Evolutionary conservation across 2,888 invertebrate species (phyloP).

Genomic region (Agonopterix heracliana): DNA sequence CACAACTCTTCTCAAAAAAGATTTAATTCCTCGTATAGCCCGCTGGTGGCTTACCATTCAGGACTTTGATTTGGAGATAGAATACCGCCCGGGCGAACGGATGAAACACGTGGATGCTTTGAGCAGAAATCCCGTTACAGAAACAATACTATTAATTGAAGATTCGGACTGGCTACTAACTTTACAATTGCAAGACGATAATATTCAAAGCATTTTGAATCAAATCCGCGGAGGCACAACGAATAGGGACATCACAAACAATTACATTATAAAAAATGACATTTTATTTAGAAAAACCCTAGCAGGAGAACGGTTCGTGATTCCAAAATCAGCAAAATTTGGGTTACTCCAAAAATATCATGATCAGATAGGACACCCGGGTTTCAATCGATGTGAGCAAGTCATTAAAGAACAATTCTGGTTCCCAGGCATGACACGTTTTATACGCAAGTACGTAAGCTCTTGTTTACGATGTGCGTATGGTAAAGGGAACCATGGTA

Average conservation of each 20-base stretch:
- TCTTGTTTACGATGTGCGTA: conserved; percentile 5
- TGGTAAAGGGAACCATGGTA: conserved; percentile 5
- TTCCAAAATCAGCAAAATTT: too few relatives aligned
- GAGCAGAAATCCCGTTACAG: neutral
- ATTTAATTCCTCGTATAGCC: conserved; percentile 21
- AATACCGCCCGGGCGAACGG: conserved; percentile 20
- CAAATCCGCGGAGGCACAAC: neutral
- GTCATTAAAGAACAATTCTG: conserved; percentile 33
- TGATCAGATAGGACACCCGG: too few relatives aligned
- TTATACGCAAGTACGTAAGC: conserved; percentile 35
- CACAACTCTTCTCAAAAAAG: conserved; percentile 20
- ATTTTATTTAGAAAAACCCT: conserved; percentile 4
- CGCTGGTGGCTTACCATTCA: conserved; percentile 13
- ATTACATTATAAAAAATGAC: conserved; percentile 1
- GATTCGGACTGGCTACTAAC: conserved; percentile 12
- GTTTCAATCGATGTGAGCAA: conserved; percentile 23
- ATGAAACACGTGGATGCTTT: conserved; percentile 7
- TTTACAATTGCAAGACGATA: conserved; percentile 13
- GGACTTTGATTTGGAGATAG: conserved; percentile 23
- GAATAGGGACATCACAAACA: conserved; percentile 1
- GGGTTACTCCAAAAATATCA: too few relatives aligned
- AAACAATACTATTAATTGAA: neutral
- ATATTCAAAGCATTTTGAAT: neutral
- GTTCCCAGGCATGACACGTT: conserved; percentile 39
- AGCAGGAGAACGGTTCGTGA: too few relatives aligned